Evolutionary conservation across 1,140 invertebrate genomes (phyloP), one percentile per base, ranked within the genome.

Genomic region (Microvelia longipes): DNA sequence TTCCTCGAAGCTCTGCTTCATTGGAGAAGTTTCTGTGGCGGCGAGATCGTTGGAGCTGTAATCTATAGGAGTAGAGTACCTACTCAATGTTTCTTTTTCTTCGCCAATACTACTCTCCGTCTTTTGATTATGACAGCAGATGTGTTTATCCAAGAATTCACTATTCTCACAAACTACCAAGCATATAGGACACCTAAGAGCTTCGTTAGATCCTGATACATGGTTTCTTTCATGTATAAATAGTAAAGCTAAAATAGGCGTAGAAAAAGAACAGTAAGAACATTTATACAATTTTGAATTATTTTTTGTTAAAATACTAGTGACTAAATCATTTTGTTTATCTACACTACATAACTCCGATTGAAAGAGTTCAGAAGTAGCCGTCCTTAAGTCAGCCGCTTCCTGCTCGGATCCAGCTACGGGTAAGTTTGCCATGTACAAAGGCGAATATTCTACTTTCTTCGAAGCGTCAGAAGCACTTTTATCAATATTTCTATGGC

Each of bases 171-270:
- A 84, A 27, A 72, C 77, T 74, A 86, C 83, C 13, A 81, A 79
- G 76, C 86, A 87, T 19, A 87, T 80, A 14, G 85, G 84, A 76
- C 86, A 87, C 69, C 85, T 84, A 14, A 83, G 73, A 24, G 29
- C 66, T 28, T 68, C 69, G 35, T 69, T 65, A 29, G 62, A 25
- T 25, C 29, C 35, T 5, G 68, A 66, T 11, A 71, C 27, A 62
- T 94, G 91, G 19, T 90, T 89, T 73, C 90, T 86, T 77, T 96
- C 93, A 82, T 96, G 93, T 28, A 93, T 88, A 78, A 93, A 93
- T 69, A 96, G 82, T 76, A 94, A 92, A 28, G 92, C 91, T 69
- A 95, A 82, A 74, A 93, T 88, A 68, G 90, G 86, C 24, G 92
- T 94, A n/a, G 89, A 88, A 77, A 94, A 96, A 62, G 89, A 86